Conservation (phyloP, 2,797 vertebrate genomes). For the Diplodus sargus region DNA sequence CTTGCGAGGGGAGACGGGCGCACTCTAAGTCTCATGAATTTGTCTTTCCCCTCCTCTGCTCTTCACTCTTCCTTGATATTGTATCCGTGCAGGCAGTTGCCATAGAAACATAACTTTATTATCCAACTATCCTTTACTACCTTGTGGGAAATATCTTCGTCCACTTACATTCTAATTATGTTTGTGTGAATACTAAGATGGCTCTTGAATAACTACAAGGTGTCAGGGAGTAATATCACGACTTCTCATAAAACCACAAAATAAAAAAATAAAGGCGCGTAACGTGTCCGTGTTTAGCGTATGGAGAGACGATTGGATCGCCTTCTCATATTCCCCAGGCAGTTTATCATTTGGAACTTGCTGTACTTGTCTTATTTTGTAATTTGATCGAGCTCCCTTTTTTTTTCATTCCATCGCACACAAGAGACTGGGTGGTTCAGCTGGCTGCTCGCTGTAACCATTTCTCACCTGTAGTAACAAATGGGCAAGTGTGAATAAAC, state of each 20-base stretch:
- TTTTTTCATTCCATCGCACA: neutral
- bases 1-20: slow-evolving; percentile 32
- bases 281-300: slow-evolving; percentile 8
- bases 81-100: slow-evolving; percentile 72
- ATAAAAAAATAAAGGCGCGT: neutral
- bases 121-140: slow-evolving; percentile 77
- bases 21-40: slow-evolving; percentile 55
- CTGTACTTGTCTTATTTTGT: slow-evolving; percentile 16
- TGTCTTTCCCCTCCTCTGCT: slow-evolving; percentile 46
- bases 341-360: slow-evolving; percentile 36
- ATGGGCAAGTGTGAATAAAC: slow-evolving; percentile 31
- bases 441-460: slow-evolving; percentile 3
- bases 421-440: neutral
- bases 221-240: slow-evolving; percentile 61
- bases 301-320: neutral
- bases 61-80: slow-evolving; percentile 66
- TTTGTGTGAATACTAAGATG: slow-evolving; percentile 72
- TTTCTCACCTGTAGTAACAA: slow-evolving; percentile 36
- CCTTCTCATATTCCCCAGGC: neutral
- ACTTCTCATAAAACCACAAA: slow-evolving; percentile 40
- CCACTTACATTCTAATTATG: slow-evolving; percentile 73
- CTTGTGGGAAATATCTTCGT: slow-evolving; percentile 77
- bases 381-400: slow-evolving; percentile 4
- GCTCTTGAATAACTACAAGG: slow-evolving; percentile 58
- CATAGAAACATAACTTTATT: slow-evolving; percentile 83